phyloP scores from a whole-genome alignment of 2,797 vertebrate species.

The Myioborus miniatus region DNA sequence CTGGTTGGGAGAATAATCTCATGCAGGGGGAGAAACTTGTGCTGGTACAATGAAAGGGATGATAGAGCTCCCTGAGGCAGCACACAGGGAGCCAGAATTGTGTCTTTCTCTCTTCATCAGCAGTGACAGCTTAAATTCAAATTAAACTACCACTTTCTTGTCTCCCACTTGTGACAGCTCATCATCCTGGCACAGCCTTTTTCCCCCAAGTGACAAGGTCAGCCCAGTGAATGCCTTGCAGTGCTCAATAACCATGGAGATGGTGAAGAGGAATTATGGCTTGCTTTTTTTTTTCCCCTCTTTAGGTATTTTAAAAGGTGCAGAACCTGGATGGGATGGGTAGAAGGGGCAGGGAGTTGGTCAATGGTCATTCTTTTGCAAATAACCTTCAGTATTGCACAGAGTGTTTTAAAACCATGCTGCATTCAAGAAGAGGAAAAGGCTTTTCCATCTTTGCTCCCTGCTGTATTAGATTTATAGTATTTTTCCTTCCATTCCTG shows the following conservation, averaged over 20 bases:
- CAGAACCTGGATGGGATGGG: background rate
- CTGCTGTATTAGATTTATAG: background rate
- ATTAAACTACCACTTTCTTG: background rate
- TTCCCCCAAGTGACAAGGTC: background rate
- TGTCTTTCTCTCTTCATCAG: background rate
- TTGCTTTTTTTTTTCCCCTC: fast-evolving
- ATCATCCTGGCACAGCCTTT: background rate
- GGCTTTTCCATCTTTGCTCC: background rate
- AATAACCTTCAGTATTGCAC: background rate
- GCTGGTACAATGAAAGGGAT: background rate
- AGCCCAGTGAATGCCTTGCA: background rate
- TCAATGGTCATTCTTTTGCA: background rate
- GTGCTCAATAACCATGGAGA: background rate
- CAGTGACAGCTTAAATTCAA: background rate
- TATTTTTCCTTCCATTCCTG: background rate
- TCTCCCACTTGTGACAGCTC: background rate
- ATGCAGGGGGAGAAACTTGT: background rate
- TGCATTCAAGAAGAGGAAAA: background rate
- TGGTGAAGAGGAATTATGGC: background rate
- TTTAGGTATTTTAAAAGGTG: background rate
- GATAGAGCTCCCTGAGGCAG: background rate
- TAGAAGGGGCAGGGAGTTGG: background rate
- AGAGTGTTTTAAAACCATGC: background rate
- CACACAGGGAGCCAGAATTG: background rate
- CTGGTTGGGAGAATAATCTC: background rate